Evolutionary conservation across 1,140 invertebrate genomes (phyloP).

Genomic region (Drosophila saltans): DNA sequence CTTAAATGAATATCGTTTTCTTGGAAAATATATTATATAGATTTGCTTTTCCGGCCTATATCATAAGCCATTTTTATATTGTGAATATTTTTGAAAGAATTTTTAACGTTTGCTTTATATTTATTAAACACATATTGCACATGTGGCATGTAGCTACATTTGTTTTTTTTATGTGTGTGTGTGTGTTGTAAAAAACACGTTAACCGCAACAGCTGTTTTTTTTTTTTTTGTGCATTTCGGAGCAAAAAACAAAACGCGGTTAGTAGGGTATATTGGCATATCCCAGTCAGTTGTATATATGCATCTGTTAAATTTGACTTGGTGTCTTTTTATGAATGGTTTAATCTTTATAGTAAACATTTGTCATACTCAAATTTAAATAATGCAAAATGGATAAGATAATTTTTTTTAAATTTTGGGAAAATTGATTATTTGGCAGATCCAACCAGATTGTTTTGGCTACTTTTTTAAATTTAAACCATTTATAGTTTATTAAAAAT

Average conservation of each 20-base stretch:
- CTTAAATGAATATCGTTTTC: slow-evolving; percentile 47
- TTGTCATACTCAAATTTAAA: background rate
- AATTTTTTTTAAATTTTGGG: no score
- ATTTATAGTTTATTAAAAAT: no score
- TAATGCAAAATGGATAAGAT: background rate
- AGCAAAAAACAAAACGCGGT: slow-evolving; percentile 23
- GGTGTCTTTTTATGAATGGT: background rate
- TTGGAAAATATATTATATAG: slow-evolving; percentile 41
- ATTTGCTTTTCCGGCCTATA: slow-evolving; percentile 14
- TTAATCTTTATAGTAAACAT: background rate
- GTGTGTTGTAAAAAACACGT: slow-evolving; percentile 4
- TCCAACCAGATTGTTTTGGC: no score
- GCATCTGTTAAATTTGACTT: background rate
- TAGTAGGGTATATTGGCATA: slow-evolving; percentile 22
- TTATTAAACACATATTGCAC: slow-evolving; percentile 15
- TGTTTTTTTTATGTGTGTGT: background rate
- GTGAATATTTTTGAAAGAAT: background rate
- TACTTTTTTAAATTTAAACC: no score
- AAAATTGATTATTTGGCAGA: no score
- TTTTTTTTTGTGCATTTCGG: background rate
- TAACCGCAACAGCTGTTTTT: slow-evolving; percentile 36
- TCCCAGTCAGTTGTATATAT: slow-evolving; percentile 7
- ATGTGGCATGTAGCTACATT: slow-evolving; percentile 15
- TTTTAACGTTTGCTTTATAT: background rate
- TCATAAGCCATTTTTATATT: background rate